Conservation (phyloP, 1,140 invertebrate genomes). For the Sycobia sp. region DNA sequence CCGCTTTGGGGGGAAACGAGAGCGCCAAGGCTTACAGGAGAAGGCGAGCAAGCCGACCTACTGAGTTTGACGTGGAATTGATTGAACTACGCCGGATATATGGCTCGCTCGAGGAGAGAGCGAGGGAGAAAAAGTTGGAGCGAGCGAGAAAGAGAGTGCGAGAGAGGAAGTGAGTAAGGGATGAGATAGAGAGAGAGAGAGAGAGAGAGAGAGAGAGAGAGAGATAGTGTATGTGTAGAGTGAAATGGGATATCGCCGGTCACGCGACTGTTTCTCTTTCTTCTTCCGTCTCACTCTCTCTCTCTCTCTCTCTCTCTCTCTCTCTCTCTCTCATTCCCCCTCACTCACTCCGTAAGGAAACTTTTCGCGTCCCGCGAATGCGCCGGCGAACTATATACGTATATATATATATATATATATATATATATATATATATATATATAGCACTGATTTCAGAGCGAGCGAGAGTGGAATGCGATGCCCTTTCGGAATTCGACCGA, state of each 20-base stretch:
- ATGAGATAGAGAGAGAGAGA: no score
- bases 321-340: not conserved
- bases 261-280: constrained; percentile 39
- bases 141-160: no score
- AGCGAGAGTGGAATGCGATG: constrained; percentile 2
- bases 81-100: constrained; percentile 44
- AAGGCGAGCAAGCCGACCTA: constrained; percentile 33
- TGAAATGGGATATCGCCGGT: constrained; percentile 28
- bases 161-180: no score
- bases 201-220: no score
- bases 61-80: constrained; percentile 54
- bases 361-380: not conserved
- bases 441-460: constrained; percentile 6
- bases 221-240: no score
- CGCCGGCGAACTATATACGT: not conserved
- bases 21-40: constrained; percentile 18
- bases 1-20: constrained; percentile 12
- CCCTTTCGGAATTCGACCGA: constrained; percentile 26
- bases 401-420: no score
- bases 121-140: no score
- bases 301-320: constrained; percentile 6
- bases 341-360: not conserved
- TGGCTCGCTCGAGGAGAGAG: not conserved
- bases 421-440: no score
- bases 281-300: not conserved